Evolutionary conservation across 1,140 invertebrate genomes (phyloP).

Genomic region (Xylocopa sonorina): DNA sequence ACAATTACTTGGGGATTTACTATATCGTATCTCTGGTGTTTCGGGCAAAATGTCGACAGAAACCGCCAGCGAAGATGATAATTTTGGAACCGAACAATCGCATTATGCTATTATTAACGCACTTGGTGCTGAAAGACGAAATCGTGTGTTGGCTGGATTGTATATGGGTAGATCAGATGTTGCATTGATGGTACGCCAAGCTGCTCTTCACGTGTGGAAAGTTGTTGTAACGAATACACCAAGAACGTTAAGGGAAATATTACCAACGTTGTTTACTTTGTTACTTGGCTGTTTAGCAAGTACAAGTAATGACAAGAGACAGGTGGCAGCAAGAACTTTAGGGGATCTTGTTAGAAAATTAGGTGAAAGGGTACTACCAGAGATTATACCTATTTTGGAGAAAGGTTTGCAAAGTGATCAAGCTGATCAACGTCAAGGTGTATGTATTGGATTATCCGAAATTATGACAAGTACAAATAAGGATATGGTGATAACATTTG

Average conservation of each 20-base stretch:
- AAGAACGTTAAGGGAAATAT: conserved; percentile 96
- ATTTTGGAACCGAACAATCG: conserved; percentile 98
- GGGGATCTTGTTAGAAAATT: conserved; percentile 98
- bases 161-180: conserved; percentile 99
- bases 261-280: conserved; percentile 96
- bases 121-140: conserved; percentile 93
- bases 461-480: conserved; percentile 98
- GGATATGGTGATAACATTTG: conserved; percentile 97
- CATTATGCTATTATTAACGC: conserved; percentile 94
- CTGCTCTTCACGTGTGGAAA: conserved; percentile 99
- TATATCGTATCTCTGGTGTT: conserved; percentile 98
- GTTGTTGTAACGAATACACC: conserved; percentile 98
- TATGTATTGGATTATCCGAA: conserved; percentile 98
- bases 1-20: conserved; percentile 96
- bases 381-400: conserved; percentile 99
- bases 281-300: conserved; percentile 96
- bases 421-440: conserved; percentile 97
- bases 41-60: conserved; percentile 99
- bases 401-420: conserved; percentile 94
- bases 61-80: conserved; percentile 98
- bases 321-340: conserved; percentile 96
- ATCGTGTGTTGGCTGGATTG: conserved; percentile 96
- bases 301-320: conserved; percentile 97
- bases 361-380: conserved; percentile 97
- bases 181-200: conserved; percentile 97